Conservation (phyloP, 2,113 vertebrate genomes). For the Erinaceus europaeus region DNA sequence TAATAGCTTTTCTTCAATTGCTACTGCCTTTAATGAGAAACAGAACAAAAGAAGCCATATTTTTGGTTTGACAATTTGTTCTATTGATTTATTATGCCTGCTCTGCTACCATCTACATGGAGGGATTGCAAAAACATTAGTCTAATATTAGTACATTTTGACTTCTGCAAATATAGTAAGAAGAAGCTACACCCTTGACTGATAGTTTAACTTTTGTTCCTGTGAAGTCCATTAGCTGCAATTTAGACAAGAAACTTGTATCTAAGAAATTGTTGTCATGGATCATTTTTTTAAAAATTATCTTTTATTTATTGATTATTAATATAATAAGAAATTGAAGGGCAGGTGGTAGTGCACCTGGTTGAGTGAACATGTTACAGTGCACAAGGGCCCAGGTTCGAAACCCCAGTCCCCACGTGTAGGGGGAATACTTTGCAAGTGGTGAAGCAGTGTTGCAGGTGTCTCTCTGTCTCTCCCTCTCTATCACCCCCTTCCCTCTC, state of each 20-base stretch:
- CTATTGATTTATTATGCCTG: conserved; percentile 79
- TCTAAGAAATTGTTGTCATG: neutral
- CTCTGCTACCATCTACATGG: conserved; percentile 63
- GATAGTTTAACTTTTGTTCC: neutral
- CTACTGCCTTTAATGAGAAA: conserved; percentile 79
- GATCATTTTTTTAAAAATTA: neutral
- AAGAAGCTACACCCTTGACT: neutral
- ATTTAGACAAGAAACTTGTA: neutral
- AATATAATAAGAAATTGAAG: conserved; percentile 44
- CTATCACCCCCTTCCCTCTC: no score
- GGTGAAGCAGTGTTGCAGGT: no score
- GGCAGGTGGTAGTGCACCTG: no score
- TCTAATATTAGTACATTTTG: conserved; percentile 66
- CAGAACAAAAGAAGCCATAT: conserved; percentile 73
- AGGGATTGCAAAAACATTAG: conserved; percentile 70
- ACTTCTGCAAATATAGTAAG: conserved; percentile 42
- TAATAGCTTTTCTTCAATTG: conserved; percentile 78
- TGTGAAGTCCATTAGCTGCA: neutral
- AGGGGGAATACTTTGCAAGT: no score
- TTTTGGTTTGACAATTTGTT: conserved; percentile 78
- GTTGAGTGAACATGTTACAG: no score
- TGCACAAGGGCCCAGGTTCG: no score
- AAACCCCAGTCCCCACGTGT: no score
- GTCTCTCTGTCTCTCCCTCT: no score
- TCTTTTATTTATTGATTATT: no score